phyloP scores from a whole-genome alignment of 2,888 invertebrate genomes.

The Orthosia gracilis region DNA sequence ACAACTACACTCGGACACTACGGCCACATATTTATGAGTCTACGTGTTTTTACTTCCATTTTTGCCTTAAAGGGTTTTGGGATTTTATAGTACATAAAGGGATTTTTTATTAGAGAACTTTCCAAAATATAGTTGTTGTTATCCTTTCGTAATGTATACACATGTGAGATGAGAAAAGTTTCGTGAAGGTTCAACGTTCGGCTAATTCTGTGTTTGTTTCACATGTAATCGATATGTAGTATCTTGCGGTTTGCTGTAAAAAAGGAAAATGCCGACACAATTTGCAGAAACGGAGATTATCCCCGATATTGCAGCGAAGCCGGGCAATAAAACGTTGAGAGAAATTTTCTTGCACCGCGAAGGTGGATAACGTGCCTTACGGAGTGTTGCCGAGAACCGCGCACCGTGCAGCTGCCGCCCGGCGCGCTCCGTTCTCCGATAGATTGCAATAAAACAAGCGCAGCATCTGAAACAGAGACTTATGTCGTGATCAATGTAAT shows the following conservation, averaged over 20 bases:
- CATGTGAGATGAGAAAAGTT: conserved; percentile 47
- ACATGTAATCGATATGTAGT: too few relatives aligned
- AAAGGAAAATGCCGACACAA: conserved; percentile 70
- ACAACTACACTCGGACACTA: conserved; percentile 65
- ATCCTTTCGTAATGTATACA: conserved; percentile 42
- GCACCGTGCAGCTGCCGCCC: conserved; percentile 58
- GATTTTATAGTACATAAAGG: conserved; percentile 51
- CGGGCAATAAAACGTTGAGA: conserved; percentile 76
- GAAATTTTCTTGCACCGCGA: conserved; percentile 68
- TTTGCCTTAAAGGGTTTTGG: conserved; percentile 63
- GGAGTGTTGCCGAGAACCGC: conserved; percentile 62
- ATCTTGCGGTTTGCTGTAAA: conserved; percentile 57
- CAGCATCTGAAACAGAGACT: conserved; percentile 55
- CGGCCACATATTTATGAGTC: conserved; percentile 66
- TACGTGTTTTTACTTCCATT: conserved; percentile 65
- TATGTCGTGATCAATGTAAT: conserved; percentile 55
- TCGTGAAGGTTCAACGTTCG: conserved; percentile 55
- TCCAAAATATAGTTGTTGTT: conserved; percentile 59
- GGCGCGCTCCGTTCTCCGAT: conserved; percentile 52
- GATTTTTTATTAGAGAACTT: conserved; percentile 64
- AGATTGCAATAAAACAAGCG: conserved; percentile 66
- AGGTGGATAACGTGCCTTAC: conserved; percentile 76
- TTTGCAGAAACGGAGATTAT: conserved; percentile 81
- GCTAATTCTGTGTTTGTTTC: conserved; percentile 65
- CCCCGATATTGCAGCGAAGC: conserved; percentile 75